These are phyloP conservation scores for Nansenia antarctica DNA, from an alignment of 2,113 vertebrate genomes.

Conservation along the genomic window DNA sequence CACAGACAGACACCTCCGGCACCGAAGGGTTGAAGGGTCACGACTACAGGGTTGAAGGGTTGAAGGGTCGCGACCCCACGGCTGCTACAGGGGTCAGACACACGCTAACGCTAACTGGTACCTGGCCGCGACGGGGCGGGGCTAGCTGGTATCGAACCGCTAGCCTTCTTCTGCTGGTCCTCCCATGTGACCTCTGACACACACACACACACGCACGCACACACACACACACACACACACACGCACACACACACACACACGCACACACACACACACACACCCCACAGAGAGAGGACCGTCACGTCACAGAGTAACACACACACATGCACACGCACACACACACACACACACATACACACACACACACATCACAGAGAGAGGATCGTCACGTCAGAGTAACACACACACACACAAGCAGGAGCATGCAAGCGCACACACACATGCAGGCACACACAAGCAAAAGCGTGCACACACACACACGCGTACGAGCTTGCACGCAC, in stretches of 20 bases:
- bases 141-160: slow-evolving; percentile 83
- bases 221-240: background rate
- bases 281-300: too few relatives aligned
- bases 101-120: background rate
- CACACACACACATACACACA: too few relatives aligned
- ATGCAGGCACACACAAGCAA: background rate
- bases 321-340: too few relatives aligned
- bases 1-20: too few relatives aligned
- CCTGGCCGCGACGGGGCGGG: slow-evolving; percentile 25
- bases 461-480: background rate
- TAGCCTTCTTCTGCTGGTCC: slow-evolving; percentile 90
- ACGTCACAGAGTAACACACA: too few relatives aligned
- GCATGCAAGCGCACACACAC: too few relatives aligned
- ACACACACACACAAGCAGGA: background rate
- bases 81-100: background rate
- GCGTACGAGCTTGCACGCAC: too few relatives aligned
- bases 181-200: slow-evolving; percentile 95
- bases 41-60: background rate
- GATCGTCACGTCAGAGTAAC: background rate
- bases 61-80: background rate
- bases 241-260: background rate
- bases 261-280: slow-evolving; percentile 26
- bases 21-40: too few relatives aligned
- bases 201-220: background rate
- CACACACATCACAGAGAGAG: slow-evolving; percentile 2